Base-by-base conservation (phyloP, 2,113 vertebrate genomes). In the Syrrhaptes paradoxus region DNA sequence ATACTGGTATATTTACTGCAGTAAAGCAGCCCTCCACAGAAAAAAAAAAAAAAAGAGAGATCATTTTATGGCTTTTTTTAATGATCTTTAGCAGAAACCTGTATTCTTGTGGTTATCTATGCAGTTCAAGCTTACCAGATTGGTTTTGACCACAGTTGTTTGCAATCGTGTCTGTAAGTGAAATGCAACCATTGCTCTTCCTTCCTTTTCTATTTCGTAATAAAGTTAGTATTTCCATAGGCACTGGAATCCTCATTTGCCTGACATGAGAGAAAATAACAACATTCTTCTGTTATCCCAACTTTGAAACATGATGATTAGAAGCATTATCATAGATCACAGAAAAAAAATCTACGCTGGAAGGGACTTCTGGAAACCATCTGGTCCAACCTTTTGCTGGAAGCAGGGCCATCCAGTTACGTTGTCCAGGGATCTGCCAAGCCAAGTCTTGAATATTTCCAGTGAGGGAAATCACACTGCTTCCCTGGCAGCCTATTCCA, bases 351-450 rank as follows among this genome's bases (percentile, higher is more conserved):
- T 80, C 78, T 66, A 20, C 25, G 43, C 80, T 93, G 88, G 63
- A 92, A 90, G 41, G 19, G 43, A 80, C 75, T 94, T 83, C 82
- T 96, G 95, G 85, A 96, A 72, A 55, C 85, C 90, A 96, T 76
- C 67, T 90, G 88, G 72, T 73, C 82, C 67, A 54, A 52, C 52
- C 49, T 85, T 57, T 66, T 75, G 48, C 62, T 87, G 82, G 66
- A 93, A 93, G 48, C 48, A 57, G 26, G 16, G 65, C 24, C 57
- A 52, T 36, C 0, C 3, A 75, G 43, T 66, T 66, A 25, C 41
- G 54, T 52, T 83, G 58, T 43, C 67, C 92, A 93, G 67, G 59
- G 72, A 63, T 63, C 81, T 82, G 34, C 26, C 57, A 85, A 87
- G 48, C 41, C 67, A 76, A 90, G 67, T 48, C 54, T 45, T 74